Conservation (phyloP, 2,888 invertebrate genomes). For the Ischnura elegans region DNA sequence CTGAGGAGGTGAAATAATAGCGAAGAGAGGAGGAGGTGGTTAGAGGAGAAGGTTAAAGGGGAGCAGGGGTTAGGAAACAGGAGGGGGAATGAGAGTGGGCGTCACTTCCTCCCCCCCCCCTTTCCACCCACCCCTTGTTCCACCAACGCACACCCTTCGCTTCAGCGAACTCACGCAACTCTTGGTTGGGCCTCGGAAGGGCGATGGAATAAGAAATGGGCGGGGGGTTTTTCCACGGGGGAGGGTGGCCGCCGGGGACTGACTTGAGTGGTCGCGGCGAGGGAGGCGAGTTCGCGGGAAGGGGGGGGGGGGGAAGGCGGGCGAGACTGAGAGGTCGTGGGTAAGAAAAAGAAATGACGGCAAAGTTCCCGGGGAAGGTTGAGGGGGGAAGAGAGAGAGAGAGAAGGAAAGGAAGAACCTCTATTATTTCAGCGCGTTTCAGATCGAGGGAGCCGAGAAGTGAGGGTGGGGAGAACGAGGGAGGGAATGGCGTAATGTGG, state of each 20-base stretch:
- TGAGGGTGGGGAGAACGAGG: not conserved
- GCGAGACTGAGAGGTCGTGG: not conserved
- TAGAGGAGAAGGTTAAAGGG: constrained; percentile 25
- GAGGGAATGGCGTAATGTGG: not conserved
- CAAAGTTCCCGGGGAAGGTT: not conserved
- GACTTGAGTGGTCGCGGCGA: not conserved
- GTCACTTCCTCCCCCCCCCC: not conserved
- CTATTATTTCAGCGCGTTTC: constrained; percentile 35
- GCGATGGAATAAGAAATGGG: not conserved
- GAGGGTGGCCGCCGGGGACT: constrained; percentile 6
- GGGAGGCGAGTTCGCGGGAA: not conserved
- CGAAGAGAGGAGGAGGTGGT: no score
- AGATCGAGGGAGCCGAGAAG: not conserved
- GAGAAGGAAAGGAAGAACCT: no score
- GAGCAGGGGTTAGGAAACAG: not conserved
- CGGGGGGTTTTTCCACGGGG: not conserved
- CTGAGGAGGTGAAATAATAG: not conserved
- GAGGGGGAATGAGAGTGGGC: not conserved
- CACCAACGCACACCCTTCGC: constrained; percentile 53
- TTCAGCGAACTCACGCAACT: constrained; percentile 57
- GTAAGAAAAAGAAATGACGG: constrained; percentile 26
- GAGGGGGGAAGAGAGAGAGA: not conserved
- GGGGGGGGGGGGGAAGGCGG: not conserved
- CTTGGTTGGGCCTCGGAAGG: constrained; percentile 33
- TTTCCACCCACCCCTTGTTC: not conserved